phyloP scores from a whole-genome alignment of 2,888 invertebrate species.

The Lingula anatina region DNA sequence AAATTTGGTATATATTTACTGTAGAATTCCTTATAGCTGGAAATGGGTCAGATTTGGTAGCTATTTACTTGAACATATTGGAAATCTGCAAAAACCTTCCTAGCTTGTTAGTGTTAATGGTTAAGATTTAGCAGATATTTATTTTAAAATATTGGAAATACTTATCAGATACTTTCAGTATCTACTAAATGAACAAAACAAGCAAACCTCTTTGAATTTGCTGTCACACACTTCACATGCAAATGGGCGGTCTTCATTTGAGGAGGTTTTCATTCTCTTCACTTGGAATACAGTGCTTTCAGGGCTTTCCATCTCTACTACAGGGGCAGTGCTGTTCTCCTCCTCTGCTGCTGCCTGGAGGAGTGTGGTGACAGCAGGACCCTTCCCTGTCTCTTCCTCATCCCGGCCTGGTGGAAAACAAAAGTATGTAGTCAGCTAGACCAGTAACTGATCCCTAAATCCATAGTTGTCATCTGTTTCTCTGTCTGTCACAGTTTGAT shows the following conservation, averaged over 20 bases:
- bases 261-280: background rate
- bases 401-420: no score
- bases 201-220: conserved; percentile 41
- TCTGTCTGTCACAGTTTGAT: background rate
- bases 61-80: no score
- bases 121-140: no score
- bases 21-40: no score
- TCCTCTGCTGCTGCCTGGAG: conserved; percentile 10
- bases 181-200: no score
- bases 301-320: background rate
- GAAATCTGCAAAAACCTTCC: no score
- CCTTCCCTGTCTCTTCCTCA: conserved; percentile 15
- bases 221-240: conserved; percentile 26
- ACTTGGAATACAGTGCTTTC: background rate
- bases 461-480: background rate
- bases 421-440: no score
- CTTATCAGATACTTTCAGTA: no score
- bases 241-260: conserved; percentile 16
- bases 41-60: no score
- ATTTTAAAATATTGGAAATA: no score
- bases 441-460: background rate
- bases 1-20: no score
- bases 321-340: conserved; percentile 13
- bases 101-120: no score
- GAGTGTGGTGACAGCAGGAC: conserved; percentile 7